Conservation (phyloP, 2,797 vertebrate genomes). For the Lindbergichthys nudifrons region DNA sequence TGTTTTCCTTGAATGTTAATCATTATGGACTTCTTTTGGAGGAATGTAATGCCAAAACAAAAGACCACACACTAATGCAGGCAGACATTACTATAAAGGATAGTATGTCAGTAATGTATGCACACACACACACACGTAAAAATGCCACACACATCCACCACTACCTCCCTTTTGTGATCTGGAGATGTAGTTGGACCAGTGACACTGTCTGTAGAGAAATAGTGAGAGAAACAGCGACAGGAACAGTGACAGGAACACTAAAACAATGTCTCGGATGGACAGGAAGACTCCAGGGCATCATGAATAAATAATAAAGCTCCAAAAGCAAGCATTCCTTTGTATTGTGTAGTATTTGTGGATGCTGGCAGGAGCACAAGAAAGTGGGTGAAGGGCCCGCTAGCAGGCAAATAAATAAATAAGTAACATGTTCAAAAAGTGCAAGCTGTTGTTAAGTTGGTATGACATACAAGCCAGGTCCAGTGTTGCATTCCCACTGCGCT, state of each 20-base stretch:
- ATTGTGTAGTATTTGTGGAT: slow-evolving; percentile 73
- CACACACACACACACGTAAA: not conserved
- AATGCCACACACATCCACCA: slow-evolving; percentile 1
- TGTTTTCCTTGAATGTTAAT: slow-evolving; percentile 25
- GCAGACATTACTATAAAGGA: slow-evolving; percentile 10
- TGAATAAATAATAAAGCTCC: slow-evolving; percentile 81
- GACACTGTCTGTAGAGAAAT: slow-evolving; percentile 67
- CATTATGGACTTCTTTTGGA: slow-evolving; percentile 39
- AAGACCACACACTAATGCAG: slow-evolving; percentile 32
- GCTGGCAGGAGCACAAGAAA: slow-evolving; percentile 60
- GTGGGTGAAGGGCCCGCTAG: slow-evolving; percentile 55
- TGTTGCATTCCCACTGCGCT: slow-evolving; percentile 32
- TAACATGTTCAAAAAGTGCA: slow-evolving; percentile 67
- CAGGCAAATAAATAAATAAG: slow-evolving; percentile 72
- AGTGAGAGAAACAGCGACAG: slow-evolving; percentile 56
- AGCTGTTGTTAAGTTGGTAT: slow-evolving; percentile 63
- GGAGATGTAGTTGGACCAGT: slow-evolving; percentile 61
- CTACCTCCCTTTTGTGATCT: slow-evolving; percentile 39
- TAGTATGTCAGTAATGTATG: slow-evolving; percentile 3
- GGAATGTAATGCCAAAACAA: slow-evolving; percentile 31
- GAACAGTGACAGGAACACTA: slow-evolving; percentile 79
- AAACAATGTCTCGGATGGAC: slow-evolving; percentile 78
- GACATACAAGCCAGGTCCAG: slow-evolving; percentile 44
- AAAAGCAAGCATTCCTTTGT: slow-evolving; percentile 72
- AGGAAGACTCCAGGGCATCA: slow-evolving; percentile 79